A percentile compares a stretch with the other conserved stretches of the same genome.
Evolutionary conservation across 2,888 invertebrate species (phyloP).

Genomic region (Atherix ibis): DNA sequence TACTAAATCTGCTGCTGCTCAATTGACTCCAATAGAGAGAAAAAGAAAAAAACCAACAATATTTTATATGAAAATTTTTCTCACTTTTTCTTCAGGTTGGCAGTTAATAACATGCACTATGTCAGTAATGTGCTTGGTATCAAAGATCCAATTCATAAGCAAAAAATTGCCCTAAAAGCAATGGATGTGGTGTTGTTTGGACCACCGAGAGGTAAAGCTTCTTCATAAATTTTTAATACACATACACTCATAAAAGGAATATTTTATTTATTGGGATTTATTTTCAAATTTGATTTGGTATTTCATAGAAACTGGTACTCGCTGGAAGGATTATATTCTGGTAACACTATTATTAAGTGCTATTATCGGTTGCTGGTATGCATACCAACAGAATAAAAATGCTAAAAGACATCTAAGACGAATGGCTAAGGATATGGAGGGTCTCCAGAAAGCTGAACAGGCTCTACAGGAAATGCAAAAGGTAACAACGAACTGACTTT

Average conservation of each 20-base stretch:
- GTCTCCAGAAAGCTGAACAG: constrained; percentile 75
- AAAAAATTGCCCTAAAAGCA: constrained; percentile 92
- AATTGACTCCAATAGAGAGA: too few species aligned
- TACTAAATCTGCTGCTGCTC: too few species aligned
- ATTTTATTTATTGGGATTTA: background rate
- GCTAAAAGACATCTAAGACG: constrained; percentile 72
- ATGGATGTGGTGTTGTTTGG: constrained; percentile 99
- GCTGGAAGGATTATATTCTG: constrained; percentile 80
- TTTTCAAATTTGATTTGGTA: background rate
- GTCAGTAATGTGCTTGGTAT: constrained; percentile 78
- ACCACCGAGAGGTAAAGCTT: constrained; percentile 74
- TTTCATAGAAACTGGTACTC: constrained; percentile 50
- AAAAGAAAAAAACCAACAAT: too few species aligned
- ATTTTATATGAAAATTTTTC: constrained; percentile 2
- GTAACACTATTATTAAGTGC: constrained; percentile 71
- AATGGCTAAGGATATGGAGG: constrained; percentile 91
- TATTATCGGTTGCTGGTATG: constrained; percentile 80
- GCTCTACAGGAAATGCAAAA: constrained; percentile 73
- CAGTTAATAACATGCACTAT: constrained; percentile 86
- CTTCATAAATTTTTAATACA: background rate
- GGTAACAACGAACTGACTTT: constrained; percentile 24
- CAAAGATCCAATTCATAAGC: constrained; percentile 95
- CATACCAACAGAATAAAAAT: constrained; percentile 75
- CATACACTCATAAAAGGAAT: background rate
- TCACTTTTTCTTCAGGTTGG: constrained; percentile 48